Evolutionary conservation across 35 echinoderm and acorn worm species (phyloP).

Genomic region (Ptychodera flava): DNA sequence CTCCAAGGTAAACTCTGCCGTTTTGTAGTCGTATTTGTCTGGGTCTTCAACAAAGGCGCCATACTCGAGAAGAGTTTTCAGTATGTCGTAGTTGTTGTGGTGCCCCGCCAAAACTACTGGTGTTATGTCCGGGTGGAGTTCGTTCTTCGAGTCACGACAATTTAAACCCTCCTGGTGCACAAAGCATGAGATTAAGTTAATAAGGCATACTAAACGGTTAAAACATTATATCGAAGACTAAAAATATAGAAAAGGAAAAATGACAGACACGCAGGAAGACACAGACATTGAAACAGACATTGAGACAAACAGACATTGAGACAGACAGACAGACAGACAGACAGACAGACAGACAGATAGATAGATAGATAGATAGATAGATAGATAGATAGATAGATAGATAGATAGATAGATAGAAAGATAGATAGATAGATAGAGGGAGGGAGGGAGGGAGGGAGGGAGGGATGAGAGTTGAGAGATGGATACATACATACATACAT

Average conservation of each 20-base stretch:
- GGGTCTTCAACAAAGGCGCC: constrained; percentile 80
- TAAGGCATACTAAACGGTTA: too few species aligned
- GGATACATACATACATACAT: constrained; percentile 2
- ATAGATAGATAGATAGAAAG: neutral
- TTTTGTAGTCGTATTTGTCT: constrained; percentile 52
- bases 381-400: neutral
- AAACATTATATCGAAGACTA: too few species aligned
- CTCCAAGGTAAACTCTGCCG: constrained; percentile 71
- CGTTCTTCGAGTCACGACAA: constrained; percentile 73
- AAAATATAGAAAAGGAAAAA: too few species aligned
- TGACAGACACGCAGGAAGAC: neutral
- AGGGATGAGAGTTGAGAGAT: too few species aligned
- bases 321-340: constrained; percentile 21
- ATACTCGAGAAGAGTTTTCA: constrained; percentile 80
- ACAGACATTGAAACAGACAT: neutral
- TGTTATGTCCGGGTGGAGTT: constrained; percentile 94
- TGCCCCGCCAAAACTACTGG: constrained; percentile 87
- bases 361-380: neutral
- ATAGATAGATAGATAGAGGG: neutral
- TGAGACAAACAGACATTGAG: neutral
- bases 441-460: too few species aligned
- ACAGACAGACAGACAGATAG: constrained; percentile 5
- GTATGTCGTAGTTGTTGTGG: constrained; percentile 91
- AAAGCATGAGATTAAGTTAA: too few species aligned
- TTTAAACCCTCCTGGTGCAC: constrained; percentile 93